Conservation (phyloP, 1,140 invertebrate species). For the Neodiprion pinetum region DNA sequence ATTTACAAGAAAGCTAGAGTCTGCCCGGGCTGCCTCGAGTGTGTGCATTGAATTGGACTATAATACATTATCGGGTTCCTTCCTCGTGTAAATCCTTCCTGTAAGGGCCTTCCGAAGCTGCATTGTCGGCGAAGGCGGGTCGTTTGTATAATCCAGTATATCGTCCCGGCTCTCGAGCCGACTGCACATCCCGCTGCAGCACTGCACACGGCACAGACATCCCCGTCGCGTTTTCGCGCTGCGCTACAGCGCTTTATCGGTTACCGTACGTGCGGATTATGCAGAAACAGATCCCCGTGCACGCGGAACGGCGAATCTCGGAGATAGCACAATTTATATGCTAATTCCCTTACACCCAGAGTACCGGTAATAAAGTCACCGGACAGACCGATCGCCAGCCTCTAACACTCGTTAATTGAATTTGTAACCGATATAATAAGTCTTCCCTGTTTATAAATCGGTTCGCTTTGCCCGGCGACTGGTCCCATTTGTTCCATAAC, state of each 20-base stretch:
- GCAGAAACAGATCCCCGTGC: slow-evolving; percentile 38
- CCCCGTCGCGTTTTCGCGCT: not conserved
- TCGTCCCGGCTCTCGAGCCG: not conserved
- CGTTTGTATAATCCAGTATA: not conserved
- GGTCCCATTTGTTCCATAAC: too few species aligned
- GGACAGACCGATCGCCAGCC: not conserved
- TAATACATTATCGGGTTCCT: too few species aligned
- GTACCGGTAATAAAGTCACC: slow-evolving; percentile 48
- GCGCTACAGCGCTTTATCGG: not conserved
- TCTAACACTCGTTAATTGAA: not conserved
- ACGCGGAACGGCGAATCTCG: slow-evolving; percentile 26
- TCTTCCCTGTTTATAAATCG: too few species aligned
- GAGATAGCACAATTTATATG: slow-evolving; percentile 60
- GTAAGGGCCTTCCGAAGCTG: too few species aligned
- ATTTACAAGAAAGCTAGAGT: too few species aligned
- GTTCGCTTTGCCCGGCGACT: too few species aligned
- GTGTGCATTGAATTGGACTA: too few species aligned
- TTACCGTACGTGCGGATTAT: slow-evolving; percentile 45
- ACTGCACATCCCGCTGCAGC: not conserved
- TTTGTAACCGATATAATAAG: not conserved
- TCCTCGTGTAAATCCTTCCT: too few species aligned
- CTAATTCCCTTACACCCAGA: slow-evolving; percentile 47
- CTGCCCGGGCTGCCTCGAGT: too few species aligned
- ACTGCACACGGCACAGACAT: too few species aligned
- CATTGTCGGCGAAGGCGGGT: too few species aligned